phyloP scores from a whole-genome alignment of 1,140 invertebrate genomes.

The Acromyrmex echinatior region DNA sequence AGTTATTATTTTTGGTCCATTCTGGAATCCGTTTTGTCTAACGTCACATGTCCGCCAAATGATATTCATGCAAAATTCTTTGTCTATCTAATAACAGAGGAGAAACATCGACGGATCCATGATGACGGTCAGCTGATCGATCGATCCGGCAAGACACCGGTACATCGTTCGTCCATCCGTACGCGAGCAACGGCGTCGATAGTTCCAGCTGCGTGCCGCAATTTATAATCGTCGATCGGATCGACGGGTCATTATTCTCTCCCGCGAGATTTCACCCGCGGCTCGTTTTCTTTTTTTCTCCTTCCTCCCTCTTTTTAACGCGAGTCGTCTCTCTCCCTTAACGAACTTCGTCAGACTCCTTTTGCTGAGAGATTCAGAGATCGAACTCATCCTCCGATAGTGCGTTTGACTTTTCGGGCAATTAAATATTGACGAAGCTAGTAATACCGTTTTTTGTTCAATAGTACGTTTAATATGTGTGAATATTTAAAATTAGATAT shows the following conservation, averaged over 20 bases:
- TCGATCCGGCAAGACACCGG: conserved; percentile 50
- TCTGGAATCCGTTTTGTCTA: conserved; percentile 15
- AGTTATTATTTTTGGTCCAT: background rate
- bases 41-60: conserved; percentile 9
- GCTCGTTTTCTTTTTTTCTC: conserved; percentile 8
- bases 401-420: conserved; percentile 30
- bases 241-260: conserved; percentile 70
- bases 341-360: conserved; percentile 47
- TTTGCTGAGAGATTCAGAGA: conserved; percentile 8
- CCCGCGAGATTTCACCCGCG: conserved; percentile 65
- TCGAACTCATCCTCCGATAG: conserved; percentile 15
- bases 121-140: conserved; percentile 59
- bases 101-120: conserved; percentile 30
- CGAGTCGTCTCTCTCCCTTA: conserved; percentile 40
- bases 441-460: conserved; percentile 14
- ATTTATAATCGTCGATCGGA: conserved; percentile 65
- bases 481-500: background rate
- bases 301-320: conserved; percentile 12
- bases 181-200: conserved; percentile 51
- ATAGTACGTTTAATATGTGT: background rate
- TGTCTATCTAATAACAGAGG: conserved; percentile 31
- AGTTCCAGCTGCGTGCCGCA: conserved; percentile 62
- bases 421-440: conserved; percentile 39
- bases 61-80: conserved; percentile 45
- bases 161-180: conserved; percentile 54